Percentiles rank a stretch among this genome's conserved stretches.
Evolutionary conservation across 2,113 vertebrate species (phyloP).

Genomic region (Scolopax mira): DNA sequence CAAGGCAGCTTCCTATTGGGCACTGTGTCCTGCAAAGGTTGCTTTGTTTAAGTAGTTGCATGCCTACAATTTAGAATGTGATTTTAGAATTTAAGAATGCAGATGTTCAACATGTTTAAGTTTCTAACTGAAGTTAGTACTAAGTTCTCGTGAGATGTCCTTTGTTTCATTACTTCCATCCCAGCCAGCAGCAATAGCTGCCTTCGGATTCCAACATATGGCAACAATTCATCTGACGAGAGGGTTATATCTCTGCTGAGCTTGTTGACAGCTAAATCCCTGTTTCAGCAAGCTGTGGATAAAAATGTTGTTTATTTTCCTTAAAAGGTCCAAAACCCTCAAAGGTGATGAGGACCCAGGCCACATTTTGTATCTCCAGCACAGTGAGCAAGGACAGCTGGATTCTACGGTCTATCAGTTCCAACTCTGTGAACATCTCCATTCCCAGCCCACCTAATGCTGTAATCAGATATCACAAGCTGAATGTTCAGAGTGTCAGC

Average conservation of each 20-base stretch:
- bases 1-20: background rate
- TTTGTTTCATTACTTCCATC: background rate
- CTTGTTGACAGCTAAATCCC: background rate
- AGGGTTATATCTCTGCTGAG: background rate
- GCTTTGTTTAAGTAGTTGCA: background rate
- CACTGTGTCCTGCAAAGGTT: background rate
- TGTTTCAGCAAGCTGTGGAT: background rate
- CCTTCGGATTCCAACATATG: background rate
- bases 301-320: background rate
- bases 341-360: conserved; percentile 62
- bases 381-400: conserved; percentile 51
- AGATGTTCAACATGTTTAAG: background rate
- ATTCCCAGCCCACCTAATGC: conserved; percentile 73
- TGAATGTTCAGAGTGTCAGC: conserved; percentile 39
- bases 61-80: background rate
- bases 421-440: conserved; percentile 34
- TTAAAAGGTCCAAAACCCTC: conserved; percentile 73
- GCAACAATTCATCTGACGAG: background rate
- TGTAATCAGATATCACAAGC: conserved; percentile 76
- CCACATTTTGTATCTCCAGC: conserved; percentile 63
- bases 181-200: background rate
- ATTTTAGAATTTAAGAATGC: no score
- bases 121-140: no score
- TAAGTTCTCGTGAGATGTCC: background rate
- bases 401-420: conserved; percentile 34